Evolutionary conservation across 2,797 vertebrate species (phyloP), one percentile per base, ranked within the genome.

Genomic region (Microctenopoma stevenorrisi): DNA sequence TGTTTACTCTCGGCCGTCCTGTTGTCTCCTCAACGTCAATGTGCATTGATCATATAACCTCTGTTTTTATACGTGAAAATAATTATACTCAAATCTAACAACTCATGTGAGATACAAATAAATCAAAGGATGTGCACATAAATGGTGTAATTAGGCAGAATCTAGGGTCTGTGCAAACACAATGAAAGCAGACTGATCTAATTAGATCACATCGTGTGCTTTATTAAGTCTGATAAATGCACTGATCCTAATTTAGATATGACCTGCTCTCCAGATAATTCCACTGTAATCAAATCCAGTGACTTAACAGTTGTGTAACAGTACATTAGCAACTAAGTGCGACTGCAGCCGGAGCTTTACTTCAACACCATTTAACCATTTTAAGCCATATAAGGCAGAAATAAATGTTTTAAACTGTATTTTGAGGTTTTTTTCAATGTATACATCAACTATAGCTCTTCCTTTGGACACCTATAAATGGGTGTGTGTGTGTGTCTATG

Each of bases 1-100:
- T 63, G 72, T 74, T 72, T 62, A 75, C 57, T 18, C 58, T 43
- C 38, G 7, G 47, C 48, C 7, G 14, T 54, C 50, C 35, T 25
- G n/a, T 26, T 50, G 57, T 43, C 44, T 28, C 16, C 38, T 68
- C 26, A 8, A 38, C 37, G 51, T 44, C 33, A 43, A 25, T 53
- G 53, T 37, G 40, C 70, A 18, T 37, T 1, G 0, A 38, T 12
- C 4, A 11, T 35, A 35, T 35, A 33, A 33, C 30, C 11, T 38
- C 7, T 35, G 33, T 35, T 35, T 35, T 35, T 35, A 35, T 3
- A 38, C 4, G 37, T 38, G 11, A 38, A 38, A 38, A 12, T 12
- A 11, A 38, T 38, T 38, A 38, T 12, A 12, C 11, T 38, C 11
- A 38, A 37, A 37, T 33, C 9, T 38, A 57, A 44, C 15, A 6